Evolutionary conservation across 2,888 invertebrate genomes (phyloP).

Genomic region (Leptinotarsa tumamoca): DNA sequence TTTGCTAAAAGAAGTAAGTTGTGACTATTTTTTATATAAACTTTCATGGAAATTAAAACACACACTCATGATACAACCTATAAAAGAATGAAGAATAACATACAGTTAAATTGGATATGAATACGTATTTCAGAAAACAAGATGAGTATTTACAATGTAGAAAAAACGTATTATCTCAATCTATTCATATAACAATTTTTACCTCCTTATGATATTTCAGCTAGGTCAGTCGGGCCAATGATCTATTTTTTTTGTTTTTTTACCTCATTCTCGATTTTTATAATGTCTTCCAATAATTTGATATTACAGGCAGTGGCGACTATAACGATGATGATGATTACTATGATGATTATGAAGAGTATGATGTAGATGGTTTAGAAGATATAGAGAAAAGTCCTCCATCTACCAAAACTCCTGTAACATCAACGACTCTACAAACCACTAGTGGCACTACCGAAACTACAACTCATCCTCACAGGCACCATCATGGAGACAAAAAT

Average conservation of each 20-base stretch:
- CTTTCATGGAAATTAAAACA: no score
- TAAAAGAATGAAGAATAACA: no score
- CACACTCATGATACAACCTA: no score
- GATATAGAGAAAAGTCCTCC: constrained; percentile 42
- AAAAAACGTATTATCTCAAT: no score
- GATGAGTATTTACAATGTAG: no score
- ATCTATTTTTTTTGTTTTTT: background rate
- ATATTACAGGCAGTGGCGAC: constrained; percentile 58
- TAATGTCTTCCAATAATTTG: background rate
- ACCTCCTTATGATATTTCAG: no score
- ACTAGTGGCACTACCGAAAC: constrained; percentile 44
- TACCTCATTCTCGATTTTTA: background rate
- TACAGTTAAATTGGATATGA: no score
- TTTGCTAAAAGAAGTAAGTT: no score
- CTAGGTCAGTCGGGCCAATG: no score
- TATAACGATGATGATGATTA: constrained; percentile 62
- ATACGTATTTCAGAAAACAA: no score
- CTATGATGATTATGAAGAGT: constrained; percentile 68
- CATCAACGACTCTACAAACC: constrained; percentile 46
- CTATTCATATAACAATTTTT: no score
- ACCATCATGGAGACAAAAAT: constrained; percentile 65
- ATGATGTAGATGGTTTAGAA: constrained; percentile 55
- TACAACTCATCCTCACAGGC: constrained; percentile 65
- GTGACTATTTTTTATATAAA: no score
- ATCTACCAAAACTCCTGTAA: constrained; percentile 44